Evolutionary conservation across 2,113 vertebrate species (phyloP), one percentile per base, ranked within the genome.

Genomic region (Pelvicachromis taeniatus): DNA sequence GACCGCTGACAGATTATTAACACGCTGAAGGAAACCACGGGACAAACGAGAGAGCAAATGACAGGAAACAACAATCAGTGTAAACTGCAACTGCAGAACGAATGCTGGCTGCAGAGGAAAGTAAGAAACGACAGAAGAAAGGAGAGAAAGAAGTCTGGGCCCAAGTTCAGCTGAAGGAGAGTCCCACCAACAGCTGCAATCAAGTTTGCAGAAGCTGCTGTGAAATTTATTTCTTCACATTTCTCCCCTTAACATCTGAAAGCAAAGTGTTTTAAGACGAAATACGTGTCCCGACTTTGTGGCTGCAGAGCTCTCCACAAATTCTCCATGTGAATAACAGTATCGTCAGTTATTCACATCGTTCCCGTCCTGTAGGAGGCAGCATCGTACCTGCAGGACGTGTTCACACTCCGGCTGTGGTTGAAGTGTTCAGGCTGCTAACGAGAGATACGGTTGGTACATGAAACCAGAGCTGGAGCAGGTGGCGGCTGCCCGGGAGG

Each of bases 141-240:
- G 13, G 7, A 0, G 35, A 31, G 58, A 61, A 0, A 4, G n/a
- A 12, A 35, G 31, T 35, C 31, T 61, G 58, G 1, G 1, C 31
- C 35, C 31, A 3, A 4, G 29, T 12, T 61, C 58, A 68, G 63
- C 38, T 38, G 17, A 63, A 38, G 59, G 23, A 4, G 35, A 42
- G 12, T 68, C 63, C 3, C 7, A 42, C 38, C n/a, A 23, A 23
- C 35, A 68, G 63, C 63, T 68, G 35, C 4, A 68, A 65, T 65
- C 35, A 40, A 42, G 61, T 38, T 65, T 65, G 19, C 19, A 21
- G 35, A 5, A 40, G 61, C 31, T 65, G 11, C 61, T 5, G 19
- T 48, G 45, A 48, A 7, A 4, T 7, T 16, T 14, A 40, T 14
- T 65, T 65, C 61, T n/a, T 14, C 61, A 21, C 61, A 21, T 14